Conservation (phyloP, 1,140 invertebrate genomes). For the Ectropis grisescens region DNA sequence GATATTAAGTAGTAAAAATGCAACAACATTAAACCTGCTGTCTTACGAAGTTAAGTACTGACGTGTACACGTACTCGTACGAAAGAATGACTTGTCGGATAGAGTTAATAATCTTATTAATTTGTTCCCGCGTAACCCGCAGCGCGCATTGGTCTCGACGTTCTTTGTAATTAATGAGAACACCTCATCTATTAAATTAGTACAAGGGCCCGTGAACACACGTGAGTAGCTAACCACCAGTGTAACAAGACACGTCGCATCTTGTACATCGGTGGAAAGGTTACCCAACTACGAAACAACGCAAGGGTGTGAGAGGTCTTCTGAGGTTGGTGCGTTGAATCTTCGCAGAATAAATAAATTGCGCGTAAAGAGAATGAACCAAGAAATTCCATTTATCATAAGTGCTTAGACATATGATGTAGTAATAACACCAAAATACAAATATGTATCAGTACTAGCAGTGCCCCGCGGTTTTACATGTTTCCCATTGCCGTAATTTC, state of each 20-base stretch:
- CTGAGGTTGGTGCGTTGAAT: slow-evolving; percentile 19
- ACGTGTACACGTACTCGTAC: too few species aligned
- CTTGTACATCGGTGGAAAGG: too few species aligned
- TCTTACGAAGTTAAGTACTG: too few species aligned
- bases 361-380: slow-evolving; percentile 55
- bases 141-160: slow-evolving; percentile 52
- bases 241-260: slow-evolving; percentile 23
- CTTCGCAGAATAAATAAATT: slow-evolving; percentile 65
- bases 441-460: too few species aligned
- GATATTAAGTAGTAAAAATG: too few species aligned
- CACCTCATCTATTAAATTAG: slow-evolving; percentile 69
- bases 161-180: slow-evolving; percentile 67
- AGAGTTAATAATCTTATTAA: slow-evolving; percentile 67
- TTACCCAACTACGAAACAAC: too few species aligned
- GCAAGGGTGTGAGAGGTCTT: too few species aligned
- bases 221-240: slow-evolving; percentile 43
- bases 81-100: slow-evolving; percentile 63
- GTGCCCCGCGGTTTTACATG: too few species aligned
- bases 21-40: too few species aligned
- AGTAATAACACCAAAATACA: slow-evolving; percentile 1
- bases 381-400: slow-evolving; percentile 62
- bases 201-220: slow-evolving; percentile 50
- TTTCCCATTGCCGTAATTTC: too few species aligned
- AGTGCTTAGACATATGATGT: too few species aligned
- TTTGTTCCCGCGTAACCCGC: slow-evolving; percentile 49